Conservation (phyloP, 1,140 invertebrate species). For the Battus philenor region DNA sequence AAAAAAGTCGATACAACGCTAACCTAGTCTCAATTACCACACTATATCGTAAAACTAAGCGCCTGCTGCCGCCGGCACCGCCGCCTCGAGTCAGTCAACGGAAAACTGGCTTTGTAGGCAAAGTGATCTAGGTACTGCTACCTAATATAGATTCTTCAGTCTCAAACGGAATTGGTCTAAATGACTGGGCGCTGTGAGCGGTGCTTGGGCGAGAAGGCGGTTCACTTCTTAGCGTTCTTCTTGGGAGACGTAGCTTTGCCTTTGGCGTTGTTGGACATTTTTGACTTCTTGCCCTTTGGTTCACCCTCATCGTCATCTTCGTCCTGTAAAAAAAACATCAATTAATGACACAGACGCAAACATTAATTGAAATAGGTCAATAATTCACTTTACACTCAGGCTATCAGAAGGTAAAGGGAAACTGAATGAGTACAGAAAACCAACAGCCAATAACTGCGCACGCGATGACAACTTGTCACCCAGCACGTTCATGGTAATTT, state of each 20-base stretch:
- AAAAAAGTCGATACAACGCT: constrained; percentile 52
- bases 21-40: constrained; percentile 65
- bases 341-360: too few relatives aligned
- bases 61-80: constrained; percentile 20
- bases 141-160: constrained; percentile 30
- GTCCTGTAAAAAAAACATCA: constrained; percentile 68
- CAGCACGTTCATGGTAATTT: constrained; percentile 12
- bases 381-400: constrained; percentile 17
- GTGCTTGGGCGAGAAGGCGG: constrained; percentile 21
- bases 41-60: constrained; percentile 56
- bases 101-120: constrained; percentile 3
- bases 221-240: constrained; percentile 76
- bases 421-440: constrained; percentile 71
- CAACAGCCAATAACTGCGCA: constrained; percentile 59
- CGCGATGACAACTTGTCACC: background rate
- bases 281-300: constrained; percentile 80
- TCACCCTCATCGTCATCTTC: constrained; percentile 81
- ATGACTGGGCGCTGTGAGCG: constrained; percentile 18
- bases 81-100: background rate
- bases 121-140: constrained; percentile 21
- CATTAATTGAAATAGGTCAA: too few relatives aligned
- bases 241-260: constrained; percentile 73
- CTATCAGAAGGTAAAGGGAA: constrained; percentile 70
- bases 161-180: constrained; percentile 33
- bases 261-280: constrained; percentile 80